Base-by-base conservation (phyloP, 2,888 invertebrate species). In the Synergus umbraculus region DNA sequence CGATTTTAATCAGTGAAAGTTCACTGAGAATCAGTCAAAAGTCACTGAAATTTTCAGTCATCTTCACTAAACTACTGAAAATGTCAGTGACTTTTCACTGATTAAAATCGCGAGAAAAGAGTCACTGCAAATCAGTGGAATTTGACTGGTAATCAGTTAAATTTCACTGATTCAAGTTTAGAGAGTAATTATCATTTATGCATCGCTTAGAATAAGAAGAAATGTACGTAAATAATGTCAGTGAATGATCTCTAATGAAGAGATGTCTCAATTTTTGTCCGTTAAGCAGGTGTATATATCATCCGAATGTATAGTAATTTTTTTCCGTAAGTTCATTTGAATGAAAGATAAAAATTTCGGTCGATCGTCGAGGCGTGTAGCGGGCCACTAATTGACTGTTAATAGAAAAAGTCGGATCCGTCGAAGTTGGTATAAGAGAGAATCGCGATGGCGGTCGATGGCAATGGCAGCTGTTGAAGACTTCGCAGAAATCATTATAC, bases 401-500 rank as follows among this genome's bases (percentile, higher is more conserved):
- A 78, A 64, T 60, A 77, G 54, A 84, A 84, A 83, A 83, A 84
- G 81, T 81, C 78, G 77, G 80, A 76, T 81, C 49, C 80, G 64
- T 81, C 81, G 78, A 76, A 79, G 64, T 78, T 82, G 76, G 82
- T 78, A 80, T 77, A 41, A 63, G 41, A 29, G 73, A 63, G 80
- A 76, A 73, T 83, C 63, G 81, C 79, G 77, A 80, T 81, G 82
- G 79, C 81, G 83, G 79, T 82, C 78, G 81, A 80, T 88, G 87
- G 89, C 85, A 85, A 88, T 85, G 85, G 83, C 87, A 86, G 83
- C 87, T 86, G 86, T 83, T 49, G 8, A 73, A 69, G 37, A 73
- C 37, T 73, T 73, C 73, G 73, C 49, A 49, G 73, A 73, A 73
- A 73, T 73, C 73, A 73, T 73, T 73, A 73, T 73, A 73, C 73